Percentiles rank a stretch among this genome's conserved stretches.
These are phyloP conservation scores for Syngnathus typhle DNA, from an alignment of 2,113 vertebrate species.

Conservation along the genomic window DNA sequence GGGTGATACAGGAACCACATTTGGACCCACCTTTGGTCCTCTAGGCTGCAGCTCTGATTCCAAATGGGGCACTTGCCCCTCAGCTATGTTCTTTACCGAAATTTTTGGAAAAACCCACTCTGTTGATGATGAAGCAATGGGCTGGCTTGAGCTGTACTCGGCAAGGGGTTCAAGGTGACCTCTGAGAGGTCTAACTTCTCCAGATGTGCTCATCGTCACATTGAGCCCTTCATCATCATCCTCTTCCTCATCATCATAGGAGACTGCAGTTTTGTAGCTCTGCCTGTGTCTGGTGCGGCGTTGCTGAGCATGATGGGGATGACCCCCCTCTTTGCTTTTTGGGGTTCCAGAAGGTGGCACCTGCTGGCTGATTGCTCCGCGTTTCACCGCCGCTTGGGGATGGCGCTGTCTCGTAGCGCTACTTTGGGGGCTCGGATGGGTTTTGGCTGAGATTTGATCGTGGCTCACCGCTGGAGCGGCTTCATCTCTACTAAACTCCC, in stretches of 20 bases:
- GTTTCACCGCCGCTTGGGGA: background rate
- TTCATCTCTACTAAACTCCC: background rate
- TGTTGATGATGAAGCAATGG: background rate
- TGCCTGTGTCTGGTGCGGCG: conserved; percentile 25
- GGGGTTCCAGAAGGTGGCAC: background rate
- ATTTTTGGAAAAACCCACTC: conserved; percentile 41
- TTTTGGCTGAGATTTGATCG: background rate
- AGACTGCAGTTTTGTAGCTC: conserved; percentile 60
- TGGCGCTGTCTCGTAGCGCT: background rate
- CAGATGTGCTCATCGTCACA: background rate
- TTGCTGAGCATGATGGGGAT: background rate
- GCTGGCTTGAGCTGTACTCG: background rate
- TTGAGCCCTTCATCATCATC: conserved; percentile 39
- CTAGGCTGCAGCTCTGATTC: background rate
- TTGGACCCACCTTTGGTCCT: background rate
- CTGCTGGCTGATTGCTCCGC: background rate
- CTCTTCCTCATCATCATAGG: conserved; percentile 40
- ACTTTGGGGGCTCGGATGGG: background rate
- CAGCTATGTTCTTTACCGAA: conserved; percentile 57
- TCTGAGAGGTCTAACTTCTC: conserved; percentile 17
- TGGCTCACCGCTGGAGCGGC: background rate
- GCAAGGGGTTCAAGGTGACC: conserved; percentile 4
- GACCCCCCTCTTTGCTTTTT: background rate
- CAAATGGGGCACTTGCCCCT: background rate
- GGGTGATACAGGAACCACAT: background rate